phyloP scores from a whole-genome alignment of 2,113 vertebrate genomes.

The Phyllostomus discolor region DNA sequence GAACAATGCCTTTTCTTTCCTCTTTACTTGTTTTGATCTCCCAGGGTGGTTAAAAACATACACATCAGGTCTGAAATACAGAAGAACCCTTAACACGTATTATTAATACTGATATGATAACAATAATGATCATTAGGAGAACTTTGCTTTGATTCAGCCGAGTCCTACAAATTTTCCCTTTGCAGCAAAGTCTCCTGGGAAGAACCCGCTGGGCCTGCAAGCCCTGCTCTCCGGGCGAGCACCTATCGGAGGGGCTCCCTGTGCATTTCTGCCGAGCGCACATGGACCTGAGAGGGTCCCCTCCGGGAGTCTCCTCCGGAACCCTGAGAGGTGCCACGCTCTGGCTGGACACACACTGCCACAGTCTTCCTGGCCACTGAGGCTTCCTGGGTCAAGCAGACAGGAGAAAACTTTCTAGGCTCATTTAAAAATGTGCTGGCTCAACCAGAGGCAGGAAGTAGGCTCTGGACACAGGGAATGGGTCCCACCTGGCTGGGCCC shows the following conservation, averaged over 20 bases:
- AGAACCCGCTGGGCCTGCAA: background rate
- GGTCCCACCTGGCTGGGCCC: background rate
- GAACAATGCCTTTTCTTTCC: background rate
- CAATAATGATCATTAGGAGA: background rate
- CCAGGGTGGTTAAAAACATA: background rate
- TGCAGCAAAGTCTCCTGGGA: background rate
- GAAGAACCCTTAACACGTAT: background rate
- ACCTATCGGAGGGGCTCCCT: accelerated
- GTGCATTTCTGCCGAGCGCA: background rate
- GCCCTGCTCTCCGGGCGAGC: accelerated
- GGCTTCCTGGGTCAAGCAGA: background rate
- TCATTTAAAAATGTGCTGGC: background rate
- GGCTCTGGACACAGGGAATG: background rate
- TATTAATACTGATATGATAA: background rate
- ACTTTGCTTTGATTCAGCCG: background rate
- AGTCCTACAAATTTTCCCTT: background rate
- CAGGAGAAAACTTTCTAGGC: background rate
- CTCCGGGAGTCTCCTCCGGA: background rate
- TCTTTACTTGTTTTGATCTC: background rate
- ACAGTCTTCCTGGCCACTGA: background rate
- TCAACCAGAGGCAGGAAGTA: background rate
- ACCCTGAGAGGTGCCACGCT: background rate
- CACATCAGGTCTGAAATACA: background rate
- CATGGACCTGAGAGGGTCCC: background rate
- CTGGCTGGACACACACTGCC: background rate